These are phyloP conservation scores for Monomorium pharaonis DNA, from an alignment of 1,140 invertebrate species.

Conservation along the genomic window DNA sequence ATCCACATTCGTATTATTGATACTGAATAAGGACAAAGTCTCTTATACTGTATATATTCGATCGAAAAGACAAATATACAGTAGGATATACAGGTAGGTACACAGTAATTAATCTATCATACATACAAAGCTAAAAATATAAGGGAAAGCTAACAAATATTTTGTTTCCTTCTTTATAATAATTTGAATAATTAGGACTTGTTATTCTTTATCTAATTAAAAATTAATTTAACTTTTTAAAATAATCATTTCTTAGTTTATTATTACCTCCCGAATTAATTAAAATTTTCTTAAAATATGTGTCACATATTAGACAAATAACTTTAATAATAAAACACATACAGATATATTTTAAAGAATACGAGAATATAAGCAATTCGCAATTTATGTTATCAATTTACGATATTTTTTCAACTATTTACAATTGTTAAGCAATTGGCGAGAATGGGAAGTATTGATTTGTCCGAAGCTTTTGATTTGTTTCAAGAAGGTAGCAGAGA, in stretches of 20 bases:
- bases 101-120: background rate
- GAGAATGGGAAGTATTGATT: background rate
- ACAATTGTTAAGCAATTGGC: background rate
- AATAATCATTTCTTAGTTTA: background rate
- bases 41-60: background rate
- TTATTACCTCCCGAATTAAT: background rate
- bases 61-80: background rate
- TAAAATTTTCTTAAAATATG: background rate
- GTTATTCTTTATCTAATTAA: background rate
- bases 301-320: background rate
- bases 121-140: background rate
- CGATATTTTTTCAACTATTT: background rate
- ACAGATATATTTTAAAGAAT: background rate
- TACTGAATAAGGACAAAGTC: background rate
- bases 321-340: background rate
- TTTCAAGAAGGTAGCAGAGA: background rate
- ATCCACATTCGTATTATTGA: background rate
- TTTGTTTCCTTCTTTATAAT: background rate
- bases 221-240: constrained; percentile 16
- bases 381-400: background rate
- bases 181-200: background rate
- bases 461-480: background rate
- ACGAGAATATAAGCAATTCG: background rate
- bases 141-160: background rate
- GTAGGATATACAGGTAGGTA: too few relatives aligned